Evolutionary conservation across 2,888 invertebrate species (phyloP).

Genomic region (Drosophila phalerata): DNA sequence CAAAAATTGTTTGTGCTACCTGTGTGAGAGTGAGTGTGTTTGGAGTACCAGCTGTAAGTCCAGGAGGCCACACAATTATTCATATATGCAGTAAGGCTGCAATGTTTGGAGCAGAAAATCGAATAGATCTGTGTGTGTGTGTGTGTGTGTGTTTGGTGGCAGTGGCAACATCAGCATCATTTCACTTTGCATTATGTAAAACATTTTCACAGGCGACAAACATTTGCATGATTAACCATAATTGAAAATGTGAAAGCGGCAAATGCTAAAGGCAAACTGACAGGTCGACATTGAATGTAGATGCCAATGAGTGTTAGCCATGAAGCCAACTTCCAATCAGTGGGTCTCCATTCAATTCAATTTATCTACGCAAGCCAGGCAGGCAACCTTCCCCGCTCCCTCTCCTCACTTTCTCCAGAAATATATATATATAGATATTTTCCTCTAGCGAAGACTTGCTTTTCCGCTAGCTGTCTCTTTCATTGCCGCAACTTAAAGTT

Average conservation of each 20-base stretch:
- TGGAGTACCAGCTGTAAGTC: slow-evolving; percentile 45
- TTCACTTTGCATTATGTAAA: slow-evolving; percentile 81
- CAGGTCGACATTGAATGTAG: slow-evolving; percentile 36
- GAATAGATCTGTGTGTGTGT: neutral
- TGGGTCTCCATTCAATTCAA: slow-evolving; percentile 72
- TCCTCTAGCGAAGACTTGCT: neutral
- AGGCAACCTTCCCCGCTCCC: slow-evolving; percentile 16
- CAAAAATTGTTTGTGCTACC: slow-evolving; percentile 74
- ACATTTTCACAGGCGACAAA: slow-evolving; percentile 79
- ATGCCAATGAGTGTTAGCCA: slow-evolving; percentile 28
- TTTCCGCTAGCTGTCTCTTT: too few relatives aligned
- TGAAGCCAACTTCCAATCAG: slow-evolving; percentile 61
- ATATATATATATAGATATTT: neutral
- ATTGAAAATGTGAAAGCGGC: slow-evolving; percentile 73
- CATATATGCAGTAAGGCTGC: slow-evolving; percentile 69
- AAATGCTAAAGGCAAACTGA: slow-evolving; percentile 47
- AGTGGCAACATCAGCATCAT: slow-evolving; percentile 45
- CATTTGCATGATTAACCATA: slow-evolving; percentile 81
- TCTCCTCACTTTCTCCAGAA: neutral
- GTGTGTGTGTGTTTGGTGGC: slow-evolving; percentile 1
- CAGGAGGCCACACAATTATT: slow-evolving; percentile 69
- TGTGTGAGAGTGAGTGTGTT: slow-evolving; percentile 35
- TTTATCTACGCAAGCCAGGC: slow-evolving; percentile 77
- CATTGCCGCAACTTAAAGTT: slow-evolving; percentile 20
- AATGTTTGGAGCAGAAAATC: slow-evolving; percentile 22